phyloP scores from a whole-genome alignment of 2,888 invertebrate genomes.

The Bombylius discolor region DNA sequence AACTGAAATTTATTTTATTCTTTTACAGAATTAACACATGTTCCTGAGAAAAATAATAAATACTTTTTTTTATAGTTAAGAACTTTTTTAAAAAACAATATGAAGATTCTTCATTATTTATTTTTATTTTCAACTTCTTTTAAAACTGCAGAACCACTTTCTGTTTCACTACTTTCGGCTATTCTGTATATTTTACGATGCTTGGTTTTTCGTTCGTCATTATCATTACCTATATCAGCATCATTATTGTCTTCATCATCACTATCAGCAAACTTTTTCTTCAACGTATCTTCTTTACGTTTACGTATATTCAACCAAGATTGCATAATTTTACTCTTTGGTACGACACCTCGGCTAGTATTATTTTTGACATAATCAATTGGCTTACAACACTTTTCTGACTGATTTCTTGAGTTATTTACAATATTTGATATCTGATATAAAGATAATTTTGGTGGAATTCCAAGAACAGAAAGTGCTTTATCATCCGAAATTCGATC shows the following conservation, averaged over 20 bases:
- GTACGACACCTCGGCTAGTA: not conserved
- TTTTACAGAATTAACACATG: no score
- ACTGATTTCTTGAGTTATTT: conserved; percentile 59
- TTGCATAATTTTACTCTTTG: conserved; percentile 23
- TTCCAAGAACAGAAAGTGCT: conserved; percentile 39
- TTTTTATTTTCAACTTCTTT: no score
- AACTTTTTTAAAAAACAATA: no score
- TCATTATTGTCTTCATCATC: not conserved
- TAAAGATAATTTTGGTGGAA: conserved; percentile 44
- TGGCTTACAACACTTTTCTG: conserved; percentile 43
- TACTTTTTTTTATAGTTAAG: no score
- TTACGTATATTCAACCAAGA: conserved; percentile 25
- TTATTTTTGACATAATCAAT: conserved; percentile 15
- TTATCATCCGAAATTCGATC: conserved; percentile 39
- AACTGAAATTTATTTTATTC: no score
- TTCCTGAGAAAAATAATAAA: no score
- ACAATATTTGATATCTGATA: conserved; percentile 58
- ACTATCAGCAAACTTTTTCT: not conserved
- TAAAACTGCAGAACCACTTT: no score
- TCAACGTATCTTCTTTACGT: conserved; percentile 11
- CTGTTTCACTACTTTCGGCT: no score
- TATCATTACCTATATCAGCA: not conserved
- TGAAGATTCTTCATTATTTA: no score
- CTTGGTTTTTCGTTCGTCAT: not conserved
- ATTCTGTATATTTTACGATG: no score